Evolutionary conservation across 2,888 invertebrate genomes (phyloP).

Genomic region (Drosophila demipolita): DNA sequence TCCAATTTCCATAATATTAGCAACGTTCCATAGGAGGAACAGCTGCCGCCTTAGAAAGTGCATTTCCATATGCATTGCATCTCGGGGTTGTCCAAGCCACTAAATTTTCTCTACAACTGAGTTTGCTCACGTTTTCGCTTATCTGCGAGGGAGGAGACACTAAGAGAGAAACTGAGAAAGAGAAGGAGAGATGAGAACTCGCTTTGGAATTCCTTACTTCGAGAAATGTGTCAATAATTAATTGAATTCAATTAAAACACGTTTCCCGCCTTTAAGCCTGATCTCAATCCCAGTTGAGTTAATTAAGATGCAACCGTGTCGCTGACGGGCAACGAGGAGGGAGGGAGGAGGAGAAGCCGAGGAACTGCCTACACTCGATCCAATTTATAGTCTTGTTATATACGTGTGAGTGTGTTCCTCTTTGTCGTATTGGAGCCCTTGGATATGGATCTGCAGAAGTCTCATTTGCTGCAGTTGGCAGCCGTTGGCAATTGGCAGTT

Average conservation of each 20-base stretch:
- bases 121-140: slow-evolving; percentile 63
- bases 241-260: slow-evolving; percentile 83
- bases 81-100: slow-evolving; percentile 20
- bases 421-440: slow-evolving; percentile 12
- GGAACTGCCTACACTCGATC: slow-evolving; percentile 26
- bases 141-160: slow-evolving; percentile 36
- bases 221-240: slow-evolving; percentile 84
- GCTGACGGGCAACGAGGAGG: slow-evolving; percentile 30
- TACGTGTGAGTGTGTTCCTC: slow-evolving; percentile 30
- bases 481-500: slow-evolving; percentile 37
- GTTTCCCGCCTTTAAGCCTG: slow-evolving; percentile 32
- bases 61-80: slow-evolving; percentile 68
- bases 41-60: slow-evolving; percentile 57
- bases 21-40: slow-evolving; percentile 26
- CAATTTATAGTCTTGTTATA: slow-evolving; percentile 47
- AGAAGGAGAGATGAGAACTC: slow-evolving; percentile 17
- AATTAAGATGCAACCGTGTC: slow-evolving; percentile 83
- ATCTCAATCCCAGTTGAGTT: slow-evolving; percentile 43
- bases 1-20: slow-evolving; percentile 58
- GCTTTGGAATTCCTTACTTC: slow-evolving; percentile 67
- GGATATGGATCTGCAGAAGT: slow-evolving; percentile 52
- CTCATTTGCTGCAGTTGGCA: slow-evolving; percentile 31
- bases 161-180: not conserved
- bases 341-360: slow-evolving; percentile 5
- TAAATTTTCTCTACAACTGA: slow-evolving; percentile 43